Conservation (phyloP, 2,797 vertebrate species). For the Lemur catta region DNA sequence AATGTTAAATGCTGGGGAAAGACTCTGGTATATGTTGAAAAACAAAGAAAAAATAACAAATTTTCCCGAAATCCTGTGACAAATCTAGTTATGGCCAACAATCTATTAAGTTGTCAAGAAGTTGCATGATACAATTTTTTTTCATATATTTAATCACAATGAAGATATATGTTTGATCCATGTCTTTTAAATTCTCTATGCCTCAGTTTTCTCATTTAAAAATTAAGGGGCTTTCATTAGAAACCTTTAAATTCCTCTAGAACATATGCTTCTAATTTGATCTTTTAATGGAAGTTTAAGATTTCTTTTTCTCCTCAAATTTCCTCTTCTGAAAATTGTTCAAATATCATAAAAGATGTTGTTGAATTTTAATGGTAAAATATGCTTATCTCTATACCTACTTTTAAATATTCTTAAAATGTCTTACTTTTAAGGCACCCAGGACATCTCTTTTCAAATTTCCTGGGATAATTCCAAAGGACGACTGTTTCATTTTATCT, state of each 20-base stretch:
- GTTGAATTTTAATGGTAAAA: neutral
- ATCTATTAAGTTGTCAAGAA: neutral
- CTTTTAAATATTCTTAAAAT: constrained; percentile 6
- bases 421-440: neutral
- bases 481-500: neutral
- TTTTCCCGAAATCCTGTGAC: neutral
- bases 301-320: neutral
- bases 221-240: neutral
- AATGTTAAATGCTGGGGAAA: neutral
- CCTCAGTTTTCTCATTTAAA: neutral
- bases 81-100: neutral
- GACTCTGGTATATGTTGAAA: neutral
- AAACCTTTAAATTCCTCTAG: neutral
- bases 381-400: neutral
- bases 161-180: neutral
- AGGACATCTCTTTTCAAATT: neutral
- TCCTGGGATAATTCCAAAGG: neutral
- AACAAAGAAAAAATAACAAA: neutral
- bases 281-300: neutral
- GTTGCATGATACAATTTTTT: neutral
- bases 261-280: neutral
- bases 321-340: neutral
- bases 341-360: neutral
- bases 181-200: neutral
- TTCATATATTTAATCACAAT: neutral